Evolutionary conservation across 1,140 invertebrate species (phyloP), one percentile per base, ranked within the genome.

Genomic region (Drosophila orena): DNA sequence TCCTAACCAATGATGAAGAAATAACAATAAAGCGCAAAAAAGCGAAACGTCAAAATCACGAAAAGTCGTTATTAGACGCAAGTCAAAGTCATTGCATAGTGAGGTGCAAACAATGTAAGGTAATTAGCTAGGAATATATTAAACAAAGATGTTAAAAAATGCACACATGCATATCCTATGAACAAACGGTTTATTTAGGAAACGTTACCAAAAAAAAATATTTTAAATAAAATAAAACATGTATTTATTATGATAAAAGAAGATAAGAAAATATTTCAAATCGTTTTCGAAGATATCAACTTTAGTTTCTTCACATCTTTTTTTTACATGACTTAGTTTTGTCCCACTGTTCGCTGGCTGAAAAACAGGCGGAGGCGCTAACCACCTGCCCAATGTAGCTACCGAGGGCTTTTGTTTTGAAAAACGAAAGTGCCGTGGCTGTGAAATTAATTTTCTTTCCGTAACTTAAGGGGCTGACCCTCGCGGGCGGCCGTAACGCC

Each of bases 11-110:
- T 71, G 61, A 88, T 86, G 49, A 81, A 81, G 70, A 78, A 71
- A 79, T 79, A 88, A 79, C 70, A 62, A 83, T 88, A 77, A 88
- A 86, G 55, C 30, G 69, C 83, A 79, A 50, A 88, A 72, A 54
- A 81, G 75, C 75, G 74, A 70, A 72, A 72, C 78, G 52, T 64
- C 61, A 50, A 55, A 59, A 46, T 24, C 71, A 76, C 55, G 62
- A 60, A 38, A 12, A 35, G 44, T 61, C 69, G 50, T 59, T 73
- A 73, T 47, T 73, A 61, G 47, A 52, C 30, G 37, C n/a, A 22
- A 35, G 30, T 30, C 35, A 44, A 47, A 35, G 10, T 46, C 43
- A 42, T 20, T 22, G 66, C 64, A 72, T 55, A 60, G 69, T 71
- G 66, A 55, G 66, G n/a, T 24, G 47, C 24, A 17, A 42, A 4